A percentile compares a stretch with the other conserved stretches of the same genome.
phyloP scores from a whole-genome alignment of 2,797 vertebrate species.

The Vipera ursinii region DNA sequence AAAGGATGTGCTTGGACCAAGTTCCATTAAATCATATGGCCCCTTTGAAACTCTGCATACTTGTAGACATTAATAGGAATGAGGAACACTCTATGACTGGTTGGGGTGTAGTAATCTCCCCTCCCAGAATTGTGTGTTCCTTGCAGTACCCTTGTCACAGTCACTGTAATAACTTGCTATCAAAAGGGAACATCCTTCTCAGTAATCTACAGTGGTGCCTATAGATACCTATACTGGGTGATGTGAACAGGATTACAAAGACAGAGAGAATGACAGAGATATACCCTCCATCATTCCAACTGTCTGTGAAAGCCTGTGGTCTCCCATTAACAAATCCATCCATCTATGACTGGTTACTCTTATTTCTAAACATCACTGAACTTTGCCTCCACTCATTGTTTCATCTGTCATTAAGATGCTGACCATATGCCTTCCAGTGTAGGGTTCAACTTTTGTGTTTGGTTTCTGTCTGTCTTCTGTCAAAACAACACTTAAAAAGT shows the following conservation, averaged over 20 bases:
- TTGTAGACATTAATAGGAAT: background rate
- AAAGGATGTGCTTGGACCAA: background rate
- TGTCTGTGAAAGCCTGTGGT: background rate
- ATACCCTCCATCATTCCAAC: background rate
- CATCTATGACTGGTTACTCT: background rate
- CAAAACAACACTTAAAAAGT: slow-evolving; percentile 19
- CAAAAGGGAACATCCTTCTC: background rate
- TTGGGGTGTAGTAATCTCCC: background rate
- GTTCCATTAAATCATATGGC: background rate
- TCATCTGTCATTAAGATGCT: background rate
- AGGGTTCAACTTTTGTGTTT: background rate
- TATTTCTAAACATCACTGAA: background rate
- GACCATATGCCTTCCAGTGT: background rate
- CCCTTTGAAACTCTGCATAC: background rate
- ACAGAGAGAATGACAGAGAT: background rate
- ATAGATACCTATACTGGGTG: background rate
- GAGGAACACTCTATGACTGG: background rate
- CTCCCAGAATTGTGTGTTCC: background rate
- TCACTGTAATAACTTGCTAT: background rate
- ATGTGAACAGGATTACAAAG: background rate
- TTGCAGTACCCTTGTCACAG: background rate
- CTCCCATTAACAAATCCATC: background rate
- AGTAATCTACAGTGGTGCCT: background rate
- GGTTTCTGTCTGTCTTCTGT: slow-evolving; percentile 16
- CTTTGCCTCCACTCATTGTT: slow-evolving; percentile 19